These are phyloP conservation scores for Leptestheria dahalacensis DNA, from an alignment of 1,140 invertebrate species.

Conservation along the genomic window DNA sequence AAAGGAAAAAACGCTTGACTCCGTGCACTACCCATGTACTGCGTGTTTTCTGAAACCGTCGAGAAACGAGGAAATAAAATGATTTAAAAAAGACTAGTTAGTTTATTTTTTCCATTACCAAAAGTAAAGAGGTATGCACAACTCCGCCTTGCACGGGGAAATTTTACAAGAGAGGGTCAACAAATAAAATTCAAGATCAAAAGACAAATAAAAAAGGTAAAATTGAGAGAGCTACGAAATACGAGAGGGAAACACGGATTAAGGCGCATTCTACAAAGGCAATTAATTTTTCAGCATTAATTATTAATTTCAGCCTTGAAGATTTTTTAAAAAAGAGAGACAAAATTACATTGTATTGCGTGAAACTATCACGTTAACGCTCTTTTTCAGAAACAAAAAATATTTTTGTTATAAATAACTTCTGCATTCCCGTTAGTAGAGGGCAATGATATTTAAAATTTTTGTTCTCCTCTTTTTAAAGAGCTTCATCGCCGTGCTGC, in stretches of 20 bases:
- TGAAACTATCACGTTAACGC: neutral
- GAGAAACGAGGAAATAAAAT: neutral
- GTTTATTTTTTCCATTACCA: neutral
- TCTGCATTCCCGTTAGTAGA: too few species aligned
- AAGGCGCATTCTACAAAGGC: neutral
- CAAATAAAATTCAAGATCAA: too few species aligned
- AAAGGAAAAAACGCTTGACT: neutral
- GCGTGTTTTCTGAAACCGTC: neutral
- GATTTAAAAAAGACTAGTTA: neutral
- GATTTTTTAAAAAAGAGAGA: too few species aligned
- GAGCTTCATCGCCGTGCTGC: conserved; percentile 23
- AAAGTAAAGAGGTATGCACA: neutral
- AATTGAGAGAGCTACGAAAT: too few species aligned
- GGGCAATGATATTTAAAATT: too few species aligned
- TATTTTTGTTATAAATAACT: neutral
- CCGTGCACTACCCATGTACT: too few species aligned
- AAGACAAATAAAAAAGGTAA: neutral
- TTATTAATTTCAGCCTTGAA: too few species aligned
- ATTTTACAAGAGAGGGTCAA: conserved; percentile 3
- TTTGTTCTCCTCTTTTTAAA: conserved; percentile 17
- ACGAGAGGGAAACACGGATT: neutral
- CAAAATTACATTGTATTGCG: too few species aligned
- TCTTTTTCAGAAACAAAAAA: neutral
- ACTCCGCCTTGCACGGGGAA: neutral
- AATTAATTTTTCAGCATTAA: neutral